Conservation (phyloP, 2,888 invertebrate genomes). For the Neoitamus cyanurus region DNA sequence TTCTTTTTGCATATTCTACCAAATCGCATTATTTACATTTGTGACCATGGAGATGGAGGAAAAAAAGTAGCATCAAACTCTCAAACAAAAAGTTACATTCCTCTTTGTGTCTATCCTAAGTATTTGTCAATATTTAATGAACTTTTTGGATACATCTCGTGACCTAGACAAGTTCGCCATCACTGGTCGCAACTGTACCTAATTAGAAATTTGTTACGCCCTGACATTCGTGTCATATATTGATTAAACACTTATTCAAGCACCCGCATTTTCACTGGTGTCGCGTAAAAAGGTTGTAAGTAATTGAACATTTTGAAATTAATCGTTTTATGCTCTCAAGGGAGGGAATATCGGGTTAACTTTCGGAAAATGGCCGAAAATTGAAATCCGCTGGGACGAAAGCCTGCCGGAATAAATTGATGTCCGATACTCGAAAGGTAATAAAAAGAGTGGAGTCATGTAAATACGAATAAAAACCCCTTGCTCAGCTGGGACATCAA, state of each 20-base stretch:
- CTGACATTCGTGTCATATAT: not conserved
- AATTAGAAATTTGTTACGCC: too few species aligned
- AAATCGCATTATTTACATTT: too few species aligned
- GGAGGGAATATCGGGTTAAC: not conserved
- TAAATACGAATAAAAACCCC: not conserved
- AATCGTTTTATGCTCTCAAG: not conserved
- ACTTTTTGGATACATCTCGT: too few species aligned
- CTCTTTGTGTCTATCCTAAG: too few species aligned
- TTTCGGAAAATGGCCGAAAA: not conserved
- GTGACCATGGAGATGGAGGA: too few species aligned
- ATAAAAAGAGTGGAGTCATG: not conserved
- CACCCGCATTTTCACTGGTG: not conserved
- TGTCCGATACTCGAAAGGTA: not conserved
- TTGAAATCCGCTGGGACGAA: not conserved
- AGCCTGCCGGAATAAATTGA: not conserved
- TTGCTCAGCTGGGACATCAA: not conserved
- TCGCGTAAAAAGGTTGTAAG: not conserved
- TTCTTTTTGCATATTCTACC: too few species aligned
- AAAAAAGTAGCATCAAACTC: too few species aligned
- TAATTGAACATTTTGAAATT: not conserved
- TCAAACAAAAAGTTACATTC: too few species aligned
- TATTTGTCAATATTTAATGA: too few species aligned
- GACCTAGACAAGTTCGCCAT: too few species aligned
- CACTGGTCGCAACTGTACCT: too few species aligned
- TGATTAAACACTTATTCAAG: not conserved